phyloP scores from a whole-genome alignment of 2,888 invertebrate species.

The Zhuqinia jingwanae region DNA sequence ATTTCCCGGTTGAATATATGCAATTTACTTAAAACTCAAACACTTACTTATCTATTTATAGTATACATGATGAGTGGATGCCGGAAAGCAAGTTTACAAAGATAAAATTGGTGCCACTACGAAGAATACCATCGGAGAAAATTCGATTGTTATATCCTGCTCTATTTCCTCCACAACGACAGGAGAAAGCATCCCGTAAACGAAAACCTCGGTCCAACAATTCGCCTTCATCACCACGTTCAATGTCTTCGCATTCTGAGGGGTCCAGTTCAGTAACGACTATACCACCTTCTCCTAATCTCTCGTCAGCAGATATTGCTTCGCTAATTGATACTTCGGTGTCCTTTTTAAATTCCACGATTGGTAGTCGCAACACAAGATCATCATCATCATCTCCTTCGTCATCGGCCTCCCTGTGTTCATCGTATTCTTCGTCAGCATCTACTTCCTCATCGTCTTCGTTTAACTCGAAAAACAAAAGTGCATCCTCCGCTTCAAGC shows the following conservation, averaged over 20 bases:
- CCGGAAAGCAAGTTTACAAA: conserved; percentile 74
- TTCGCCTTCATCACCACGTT: conserved; percentile 55
- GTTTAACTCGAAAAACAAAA: conserved; percentile 9
- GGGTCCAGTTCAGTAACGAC: conserved; percentile 66
- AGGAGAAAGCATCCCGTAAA: conserved; percentile 74
- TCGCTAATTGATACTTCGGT: conserved; percentile 55
- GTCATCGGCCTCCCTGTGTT: conserved; percentile 55
- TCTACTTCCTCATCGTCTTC: conserved; percentile 61
- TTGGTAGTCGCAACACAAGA: conserved; percentile 65
- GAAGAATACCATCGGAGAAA: conserved; percentile 77
- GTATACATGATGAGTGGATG: conserved; percentile 79
- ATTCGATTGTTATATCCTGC: conserved; percentile 77
- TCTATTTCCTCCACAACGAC: conserved; percentile 76
- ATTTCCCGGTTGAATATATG: no score
- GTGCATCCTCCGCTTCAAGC: conserved; percentile 9
- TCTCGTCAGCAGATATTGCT: conserved; percentile 62
- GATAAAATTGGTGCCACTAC: conserved; percentile 77
- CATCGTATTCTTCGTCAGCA: conserved; percentile 65
- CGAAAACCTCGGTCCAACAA: conserved; percentile 64
- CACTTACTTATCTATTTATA: conserved; percentile 37
- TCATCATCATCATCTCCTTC: conserved; percentile 65
- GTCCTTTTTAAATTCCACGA: conserved; percentile 34
- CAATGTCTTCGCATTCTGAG: conserved; percentile 62
- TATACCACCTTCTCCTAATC: conserved; percentile 61
- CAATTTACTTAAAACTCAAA: neutral